phyloP scores from a whole-genome alignment of 37 sponge, comb jelly and placozoan genomes.

The Ianthella basta region DNA sequence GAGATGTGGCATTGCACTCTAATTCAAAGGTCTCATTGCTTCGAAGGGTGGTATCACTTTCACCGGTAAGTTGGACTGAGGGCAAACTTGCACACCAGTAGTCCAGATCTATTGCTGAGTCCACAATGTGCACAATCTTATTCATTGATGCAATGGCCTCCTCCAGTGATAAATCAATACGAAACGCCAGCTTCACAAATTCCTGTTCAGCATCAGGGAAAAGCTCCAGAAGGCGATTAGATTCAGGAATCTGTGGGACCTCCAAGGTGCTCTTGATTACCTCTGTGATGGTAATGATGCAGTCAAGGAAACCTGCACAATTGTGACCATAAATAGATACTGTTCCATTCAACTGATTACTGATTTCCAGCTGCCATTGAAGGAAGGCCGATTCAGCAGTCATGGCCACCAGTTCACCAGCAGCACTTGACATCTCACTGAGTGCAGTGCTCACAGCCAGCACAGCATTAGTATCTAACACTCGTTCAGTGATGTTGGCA shows the following conservation, averaged over 20 bases:
- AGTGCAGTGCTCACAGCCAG: too few relatives aligned
- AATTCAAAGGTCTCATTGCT: background rate
- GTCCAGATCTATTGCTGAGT: background rate
- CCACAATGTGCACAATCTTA: background rate
- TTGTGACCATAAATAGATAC: background rate
- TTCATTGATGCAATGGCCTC: background rate
- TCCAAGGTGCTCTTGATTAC: background rate
- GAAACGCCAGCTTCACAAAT: background rate
- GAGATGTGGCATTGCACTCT: background rate
- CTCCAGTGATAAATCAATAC: background rate
- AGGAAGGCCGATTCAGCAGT: background rate
- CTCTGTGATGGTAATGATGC: slow-evolving; percentile 3
- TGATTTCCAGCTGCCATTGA: slow-evolving; percentile 12
- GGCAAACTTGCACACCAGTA: slow-evolving; percentile 26
- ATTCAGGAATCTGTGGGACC: background rate
- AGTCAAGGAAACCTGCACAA: slow-evolving; percentile 25
- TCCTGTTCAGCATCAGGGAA: background rate
- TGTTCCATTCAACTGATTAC: background rate
- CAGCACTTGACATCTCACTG: too few relatives aligned
- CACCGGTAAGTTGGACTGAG: background rate
- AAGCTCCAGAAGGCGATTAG: background rate
- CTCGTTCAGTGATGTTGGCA: too few relatives aligned
- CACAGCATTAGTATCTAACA: too few relatives aligned
- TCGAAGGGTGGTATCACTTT: background rate
- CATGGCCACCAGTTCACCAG: background rate